Evolutionary conservation across 2,888 invertebrate genomes (phyloP), one percentile per base, ranked within the genome.

Genomic region (Dicycla oo): DNA sequence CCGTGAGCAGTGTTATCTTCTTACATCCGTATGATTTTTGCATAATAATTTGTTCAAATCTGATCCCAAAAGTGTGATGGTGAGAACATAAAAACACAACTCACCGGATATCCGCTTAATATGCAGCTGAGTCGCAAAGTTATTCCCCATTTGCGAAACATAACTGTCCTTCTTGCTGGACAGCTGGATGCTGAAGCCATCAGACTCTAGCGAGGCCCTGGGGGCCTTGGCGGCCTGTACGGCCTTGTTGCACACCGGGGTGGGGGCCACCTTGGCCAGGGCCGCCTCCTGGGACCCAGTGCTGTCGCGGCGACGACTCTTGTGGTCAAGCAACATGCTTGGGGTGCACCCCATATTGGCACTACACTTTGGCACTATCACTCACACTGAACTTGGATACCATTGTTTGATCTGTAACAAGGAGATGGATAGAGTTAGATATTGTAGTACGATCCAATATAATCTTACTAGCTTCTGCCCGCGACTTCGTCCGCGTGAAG

Each of bases 271-370:
- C 80, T 96, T 96, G 0, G 95, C 95, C 49, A 96, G 86, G 68
- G 96, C 96, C 5, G 95, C 95, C 80, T 96, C 96, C 69, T 96
- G 96, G 20, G 96, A 96, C 43, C 95, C 94, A 6, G 92, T 88
- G 92, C 96, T 96, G 92, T 96, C 96, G 79, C 97, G 95, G 56
- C 95, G 93, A 72, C 97, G 96, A 82, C 93, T 95, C 92, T 97
- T 96, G 91, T 97, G 97, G 90, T 97, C 97, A 87, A 97, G 93
- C 84, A 97, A 93, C 93, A 97, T 96, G 90, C 97, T 97, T 86
- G 97, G 97, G 81, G 97, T 97, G 89, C 97, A 97, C 91, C 97
- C 97, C 97, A 97, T 97, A 84, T 90, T 92, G 90, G 90, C 91
- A 93, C 94, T 95, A 94, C 94, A 95, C 94, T 94, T 92, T 93